phyloP scores from a whole-genome alignment of 2,888 invertebrate genomes.

The Cosmopolites sordidus region DNA sequence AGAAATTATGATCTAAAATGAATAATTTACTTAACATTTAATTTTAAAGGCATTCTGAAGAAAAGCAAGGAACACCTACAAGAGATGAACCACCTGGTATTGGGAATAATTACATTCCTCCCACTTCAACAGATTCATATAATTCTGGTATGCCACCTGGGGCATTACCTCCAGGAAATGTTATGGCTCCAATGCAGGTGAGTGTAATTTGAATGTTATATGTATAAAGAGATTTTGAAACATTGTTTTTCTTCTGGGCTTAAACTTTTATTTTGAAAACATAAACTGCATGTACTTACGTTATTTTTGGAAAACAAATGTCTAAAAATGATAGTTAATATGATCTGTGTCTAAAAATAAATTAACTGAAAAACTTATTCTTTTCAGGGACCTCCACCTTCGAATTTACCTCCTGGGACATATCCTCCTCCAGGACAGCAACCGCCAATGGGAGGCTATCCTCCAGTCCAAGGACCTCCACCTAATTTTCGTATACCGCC shows the following conservation, averaged over 20 bases:
- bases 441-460: conserved; percentile 34
- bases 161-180: background rate
- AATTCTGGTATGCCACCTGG: background rate
- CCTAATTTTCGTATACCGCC: conserved; percentile 47
- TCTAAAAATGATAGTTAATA: too few species aligned
- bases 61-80: conserved; percentile 69
- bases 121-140: conserved; percentile 28
- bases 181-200: conserved; percentile 2
- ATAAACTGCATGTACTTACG: too few species aligned
- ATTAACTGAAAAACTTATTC: too few species aligned
- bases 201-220: too few species aligned
- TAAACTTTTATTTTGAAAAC: too few species aligned
- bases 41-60: conserved; percentile 36
- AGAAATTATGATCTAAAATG: too few species aligned
- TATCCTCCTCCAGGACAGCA: conserved; percentile 35
- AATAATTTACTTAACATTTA: conserved; percentile 8
- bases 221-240: too few species aligned
- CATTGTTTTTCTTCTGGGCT: too few species aligned
- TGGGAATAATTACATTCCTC: conserved; percentile 25
- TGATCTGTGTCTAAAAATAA: too few species aligned
- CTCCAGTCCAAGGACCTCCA: conserved; percentile 41
- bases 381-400: conserved; percentile 45
- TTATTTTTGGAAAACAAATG: too few species aligned
- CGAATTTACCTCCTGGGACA: conserved; percentile 27
- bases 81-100: conserved; percentile 54